Base-by-base conservation (phyloP, 1,140 invertebrate genomes). In the Leucophenga varia region DNA sequence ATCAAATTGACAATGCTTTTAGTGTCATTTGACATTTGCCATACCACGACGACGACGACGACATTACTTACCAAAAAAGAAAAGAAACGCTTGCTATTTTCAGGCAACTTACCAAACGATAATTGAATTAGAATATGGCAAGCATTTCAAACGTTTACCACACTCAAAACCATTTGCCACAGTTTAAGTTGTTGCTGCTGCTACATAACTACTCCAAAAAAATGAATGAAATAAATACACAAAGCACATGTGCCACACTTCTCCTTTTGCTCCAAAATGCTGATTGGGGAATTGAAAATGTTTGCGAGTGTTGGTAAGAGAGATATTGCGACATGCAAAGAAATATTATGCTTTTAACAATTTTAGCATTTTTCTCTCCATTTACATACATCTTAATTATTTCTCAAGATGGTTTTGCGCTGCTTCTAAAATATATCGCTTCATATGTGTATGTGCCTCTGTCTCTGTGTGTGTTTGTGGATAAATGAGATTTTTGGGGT, bases 371-470 rank as follows among this genome's bases (percentile, higher is more conserved):
- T 68, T 43, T 30, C 42, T 70, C 61, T 69, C 52, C 65, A 63
- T 71, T 59, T 67, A 61, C 67, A 70, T 71, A 70, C 55, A 71
- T 71, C 67, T 71, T 71, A 71, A 71, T 71, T 71, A 71, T 71
- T 71, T 71, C 67, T 70, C 61, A 70, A 71, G 67, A 67, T 67
- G 63, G 59, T 59, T 59, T 65, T 55, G 38, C 61, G 61, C 55
- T 58, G 63, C 67, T 67, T 67, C 67, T 38, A 49, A 37, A 10
- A 37, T 47, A 37, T 42, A 53, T 35, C 49, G 16, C 21, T 30
- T 19, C 13, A 39, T 10, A 30, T 42, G 47, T 40, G 20, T 46
- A 42, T 43, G 43, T 43, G 30, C 39, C 36, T n/a, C n/a, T n/a
- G n/a, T n/a, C n/a, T 22, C 12, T 42, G 36, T 43, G 34, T 21